Base-by-base conservation (phyloP, 2,888 invertebrate genomes). In the Sarcophaga carnaria region DNA sequence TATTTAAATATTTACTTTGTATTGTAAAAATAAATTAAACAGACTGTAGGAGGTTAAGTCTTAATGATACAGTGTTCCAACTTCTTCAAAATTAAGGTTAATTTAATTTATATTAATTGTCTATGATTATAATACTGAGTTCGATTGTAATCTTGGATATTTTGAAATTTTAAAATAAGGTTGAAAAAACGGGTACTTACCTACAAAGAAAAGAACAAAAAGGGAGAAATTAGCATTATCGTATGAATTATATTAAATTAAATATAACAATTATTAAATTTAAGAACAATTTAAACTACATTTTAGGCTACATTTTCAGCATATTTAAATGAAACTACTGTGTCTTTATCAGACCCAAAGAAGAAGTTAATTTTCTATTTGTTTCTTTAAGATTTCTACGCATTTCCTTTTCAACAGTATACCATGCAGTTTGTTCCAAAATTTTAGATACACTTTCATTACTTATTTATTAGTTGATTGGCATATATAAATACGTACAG, bases 201-300 rank as follows among this genome's bases (percentile, higher is more conserved):
- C 69, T 69, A n/a, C 0, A 67, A 67, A 67, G 66, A 67, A 20
- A 67, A 67, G n/a, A 67, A 67, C 0, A 67, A n/a, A 37, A 45
- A n/a, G 14, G 5, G n/a, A 45, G 3, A 20, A 17, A n/a, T 67
- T 45, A 45, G 14, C 8, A 37, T 10, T 27, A 27, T 8, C 4
- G 4, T 66, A 14, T 14, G 11, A 49, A 49, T 14, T 11, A 49
- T 49, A 49, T 49, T 14, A 4, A 49, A 49, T 11, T 14, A 49
- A 4, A 49, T 49, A 14, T 49, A 14, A 14, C 12, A 49, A 14
- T 49, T 49, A 49, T 49, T 49, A 12, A 12, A 49, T 3, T 14
- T 12, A 3, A 12, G 14, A 49, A 49, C 49, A 49, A 3, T 54
- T 54, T 14, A 14, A 37, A 37, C 37, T 17, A 54, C 12, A 54